Evolutionary conservation across 2,113 vertebrate genomes (phyloP), one percentile per base, ranked within the genome.

Genomic region (Tinamus guttatus): DNA sequence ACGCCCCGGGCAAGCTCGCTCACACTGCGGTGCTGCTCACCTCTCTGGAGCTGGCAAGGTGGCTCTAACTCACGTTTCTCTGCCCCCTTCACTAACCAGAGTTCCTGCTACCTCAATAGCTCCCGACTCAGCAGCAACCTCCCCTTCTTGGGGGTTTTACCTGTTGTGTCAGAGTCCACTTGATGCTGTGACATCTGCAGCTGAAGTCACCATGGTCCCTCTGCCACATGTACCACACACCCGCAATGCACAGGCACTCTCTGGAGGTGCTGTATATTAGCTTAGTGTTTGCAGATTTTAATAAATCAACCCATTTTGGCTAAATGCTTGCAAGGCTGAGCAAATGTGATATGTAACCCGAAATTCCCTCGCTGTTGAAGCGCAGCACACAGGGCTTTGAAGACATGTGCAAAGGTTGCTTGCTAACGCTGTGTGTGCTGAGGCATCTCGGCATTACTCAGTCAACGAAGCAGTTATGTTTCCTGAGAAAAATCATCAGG

Each of bases 381-480:
- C 84, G 38, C 81, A 70, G 68, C 36, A 64, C 79, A 75, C 58
- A 22, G 75, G 9, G 56, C 59, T 93, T 74, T 82, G 75, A 73
- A 83, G 47, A 76, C 73, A 73, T 75, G 90, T 94, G 94, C 56
- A 93, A 90, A 94, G 85, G 75, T 20, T 82, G 87, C 90, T 86
- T 93, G 85, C 91, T 89, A 69, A 84, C 68, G 67, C 68, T 22
- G 59, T 68, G 56, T 73, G 59, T 62, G 36, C 73, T 9, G 52
- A 56, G 52, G 18, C 73, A 76, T 21, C n/a, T 30, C 19, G 65
- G 58, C 15, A 51, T 67, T 83, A 82, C 15, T 13, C 85, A 96
- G 94, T 95, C 97, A 96, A 94, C 95, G 89, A 84, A 21, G 0
- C 76, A 49, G 73, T 74, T 59, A 24, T 58, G 21, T 78, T 92